Conservation (phyloP, 2,888 invertebrate genomes). For the Isoperla grammatica region DNA sequence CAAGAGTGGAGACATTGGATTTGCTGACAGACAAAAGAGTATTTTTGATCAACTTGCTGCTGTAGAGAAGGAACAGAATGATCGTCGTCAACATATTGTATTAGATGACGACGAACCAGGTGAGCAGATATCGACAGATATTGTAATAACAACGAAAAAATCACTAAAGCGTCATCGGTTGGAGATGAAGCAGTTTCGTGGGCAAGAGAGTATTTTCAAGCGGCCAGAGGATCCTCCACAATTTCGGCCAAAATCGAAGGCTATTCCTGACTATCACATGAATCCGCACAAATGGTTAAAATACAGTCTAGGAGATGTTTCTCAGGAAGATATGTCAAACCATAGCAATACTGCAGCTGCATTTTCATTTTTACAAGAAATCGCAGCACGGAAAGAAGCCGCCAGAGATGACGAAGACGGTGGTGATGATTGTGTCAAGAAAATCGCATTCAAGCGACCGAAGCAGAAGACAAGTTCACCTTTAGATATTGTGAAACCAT, state of each 20-base stretch:
- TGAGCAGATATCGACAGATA: background rate
- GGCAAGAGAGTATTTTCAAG: constrained; percentile 75
- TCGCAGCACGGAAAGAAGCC: constrained; percentile 51
- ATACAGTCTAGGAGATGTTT: constrained; percentile 73
- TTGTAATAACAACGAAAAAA: constrained; percentile 29
- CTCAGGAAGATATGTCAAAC: constrained; percentile 69
- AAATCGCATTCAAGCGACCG: constrained; percentile 30
- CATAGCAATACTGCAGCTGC: constrained; percentile 71
- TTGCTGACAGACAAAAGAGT: constrained; percentile 57
- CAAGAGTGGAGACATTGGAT: constrained; percentile 39
- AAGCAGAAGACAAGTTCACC: constrained; percentile 9
- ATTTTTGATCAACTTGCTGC: constrained; percentile 63
- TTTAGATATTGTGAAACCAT: background rate
- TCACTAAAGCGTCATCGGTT: constrained; percentile 39
- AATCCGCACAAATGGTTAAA: constrained; percentile 80
- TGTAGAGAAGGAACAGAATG: constrained; percentile 52
- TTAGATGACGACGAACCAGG: constrained; percentile 2
- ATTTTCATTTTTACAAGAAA: constrained; percentile 63
- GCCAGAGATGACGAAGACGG: constrained; percentile 25
- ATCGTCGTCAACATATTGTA: constrained; percentile 34
- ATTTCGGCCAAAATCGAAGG: constrained; percentile 38
- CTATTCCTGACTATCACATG: constrained; percentile 51
- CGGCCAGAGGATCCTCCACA: constrained; percentile 55
- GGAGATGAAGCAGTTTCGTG: constrained; percentile 57
- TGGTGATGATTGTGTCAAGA: constrained; percentile 27